Base-by-base conservation (phyloP, 2,797 vertebrate species). In the Phataginus tricuspis region DNA sequence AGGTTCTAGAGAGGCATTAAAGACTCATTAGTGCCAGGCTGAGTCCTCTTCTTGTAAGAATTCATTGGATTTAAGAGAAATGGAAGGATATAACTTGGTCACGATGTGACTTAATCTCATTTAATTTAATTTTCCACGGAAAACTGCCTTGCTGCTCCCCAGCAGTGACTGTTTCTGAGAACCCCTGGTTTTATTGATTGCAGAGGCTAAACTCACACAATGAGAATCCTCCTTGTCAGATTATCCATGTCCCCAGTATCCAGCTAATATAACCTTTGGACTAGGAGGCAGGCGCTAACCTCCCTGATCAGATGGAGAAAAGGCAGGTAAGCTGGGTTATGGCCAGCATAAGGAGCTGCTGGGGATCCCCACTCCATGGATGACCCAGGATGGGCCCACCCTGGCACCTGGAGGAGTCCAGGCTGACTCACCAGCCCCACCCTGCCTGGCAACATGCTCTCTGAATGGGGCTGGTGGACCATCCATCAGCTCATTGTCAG, bases 401-500 rank as follows among this genome's bases (percentile, higher is more conserved):
- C 27, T 18, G 69, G 84, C 27, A 12, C 59, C 39, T 18, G 68
- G 37, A 45, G 3, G 71, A 9, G 49, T 19, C 31, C 37, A 8
- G 34, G 3, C 15, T 21, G 80, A 72, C 63, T n/a, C 69, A 29
- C 27, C 37, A 8, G 83, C 29, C n/a, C 89, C 1, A 0, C 49
- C 75, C 57, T 0, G 0, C 14, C 59, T 1, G 3, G 42, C 16
- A 1, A 5, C 89, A 2, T 0, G 7, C 11, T 18, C 1, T n/a
- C 11, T 23, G 57, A 13, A 15, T 27, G 0, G 1, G 0, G 0
- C 69, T 4, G 11, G 42, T 2, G 15, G 29, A 11, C 27, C 2
- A 0, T 5, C 69, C 2, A 4, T 21, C 61, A 8, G 51, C 19
- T 0, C 25, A 12, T 61, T 19, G 34, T 4, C 21, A 2, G 12